Percentiles rank a stretch among this genome's conserved stretches.
Conservation (phyloP, 2,888 invertebrate genomes). For the Rhingia rostrata region DNA sequence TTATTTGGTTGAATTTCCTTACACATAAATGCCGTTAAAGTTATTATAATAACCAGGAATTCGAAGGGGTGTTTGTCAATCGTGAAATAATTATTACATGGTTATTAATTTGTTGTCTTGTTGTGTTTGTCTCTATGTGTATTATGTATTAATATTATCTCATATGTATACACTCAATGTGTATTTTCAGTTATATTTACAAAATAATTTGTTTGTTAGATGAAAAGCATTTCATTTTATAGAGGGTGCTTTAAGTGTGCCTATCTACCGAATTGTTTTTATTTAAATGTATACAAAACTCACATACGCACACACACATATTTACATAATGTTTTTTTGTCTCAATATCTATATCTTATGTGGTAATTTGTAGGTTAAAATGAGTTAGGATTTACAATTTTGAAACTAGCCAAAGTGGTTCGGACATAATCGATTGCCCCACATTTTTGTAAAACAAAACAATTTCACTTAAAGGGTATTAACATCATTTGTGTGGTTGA, state of each 20-base stretch:
- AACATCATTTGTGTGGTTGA: too few species aligned
- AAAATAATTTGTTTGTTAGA: conserved; percentile 33
- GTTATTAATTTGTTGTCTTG: conserved; percentile 13
- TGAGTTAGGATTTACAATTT: too few species aligned
- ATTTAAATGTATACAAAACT: conserved; percentile 22
- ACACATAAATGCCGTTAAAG: conserved; percentile 30
- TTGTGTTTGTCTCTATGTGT: conserved; percentile 14
- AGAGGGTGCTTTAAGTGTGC: conserved; percentile 31
- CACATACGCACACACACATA: conserved; percentile 19
- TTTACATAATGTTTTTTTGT: neutral
- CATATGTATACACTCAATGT: conserved; percentile 29
- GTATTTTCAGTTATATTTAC: conserved; percentile 37
- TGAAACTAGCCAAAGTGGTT: too few species aligned
- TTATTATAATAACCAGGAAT: conserved; percentile 47
- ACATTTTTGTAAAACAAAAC: too few species aligned
- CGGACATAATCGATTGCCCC: too few species aligned
- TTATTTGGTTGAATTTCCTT: conserved; percentile 17
- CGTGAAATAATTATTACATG: conserved; percentile 20
- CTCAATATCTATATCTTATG: neutral
- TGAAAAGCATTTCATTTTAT: conserved; percentile 31
- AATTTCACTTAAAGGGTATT: too few species aligned
- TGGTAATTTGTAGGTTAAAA: neutral
- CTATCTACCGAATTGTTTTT: conserved; percentile 16
- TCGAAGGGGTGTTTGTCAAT: conserved; percentile 34
- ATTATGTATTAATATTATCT: conserved; percentile 36